phyloP scores from a whole-genome alignment of 2,797 vertebrate genomes.

The Sebastes vulpes region DNA sequence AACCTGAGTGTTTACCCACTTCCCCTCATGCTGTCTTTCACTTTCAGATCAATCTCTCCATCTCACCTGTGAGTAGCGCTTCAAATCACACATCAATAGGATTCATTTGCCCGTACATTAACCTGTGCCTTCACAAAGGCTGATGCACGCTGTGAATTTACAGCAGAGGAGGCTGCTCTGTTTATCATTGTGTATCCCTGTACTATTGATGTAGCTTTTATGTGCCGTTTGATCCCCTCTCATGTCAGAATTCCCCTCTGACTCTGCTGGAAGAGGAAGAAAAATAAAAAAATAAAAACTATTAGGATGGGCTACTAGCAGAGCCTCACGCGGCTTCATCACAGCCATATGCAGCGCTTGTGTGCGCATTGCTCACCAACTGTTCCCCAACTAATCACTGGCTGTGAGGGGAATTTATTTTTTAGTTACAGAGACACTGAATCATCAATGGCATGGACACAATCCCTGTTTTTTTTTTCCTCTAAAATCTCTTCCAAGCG shows the following conservation, averaged over 20 bases:
- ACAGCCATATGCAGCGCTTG: slow-evolving; percentile 60
- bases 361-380: slow-evolving; percentile 61
- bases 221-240: slow-evolving; percentile 66
- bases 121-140: slow-evolving; percentile 51
- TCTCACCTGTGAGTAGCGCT: slow-evolving; percentile 48
- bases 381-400: slow-evolving; percentile 66
- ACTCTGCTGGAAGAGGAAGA: slow-evolving; percentile 39
- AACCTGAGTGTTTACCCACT: slow-evolving; percentile 74
- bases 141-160: slow-evolving; percentile 50
- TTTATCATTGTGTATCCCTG: slow-evolving; percentile 61
- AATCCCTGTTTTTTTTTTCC: neutral
- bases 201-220: slow-evolving; percentile 72
- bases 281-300: slow-evolving; percentile 13
- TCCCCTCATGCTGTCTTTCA: slow-evolving; percentile 68
- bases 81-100: slow-evolving; percentile 58
- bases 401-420: slow-evolving; percentile 59
- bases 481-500: slow-evolving; percentile 29
- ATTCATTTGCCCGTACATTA: slow-evolving; percentile 59
- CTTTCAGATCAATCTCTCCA: slow-evolving; percentile 68
- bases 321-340: slow-evolving; percentile 59
- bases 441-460: slow-evolving; percentile 63
- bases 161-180: slow-evolving; percentile 40
- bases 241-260: slow-evolving; percentile 60
- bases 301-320: slow-evolving; percentile 54
- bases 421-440: slow-evolving; percentile 66